Percentiles rank a stretch among this genome's conserved stretches.
Evolutionary conservation across 2,888 invertebrate genomes (phyloP).

Genomic region (Pollenia labialis): DNA sequence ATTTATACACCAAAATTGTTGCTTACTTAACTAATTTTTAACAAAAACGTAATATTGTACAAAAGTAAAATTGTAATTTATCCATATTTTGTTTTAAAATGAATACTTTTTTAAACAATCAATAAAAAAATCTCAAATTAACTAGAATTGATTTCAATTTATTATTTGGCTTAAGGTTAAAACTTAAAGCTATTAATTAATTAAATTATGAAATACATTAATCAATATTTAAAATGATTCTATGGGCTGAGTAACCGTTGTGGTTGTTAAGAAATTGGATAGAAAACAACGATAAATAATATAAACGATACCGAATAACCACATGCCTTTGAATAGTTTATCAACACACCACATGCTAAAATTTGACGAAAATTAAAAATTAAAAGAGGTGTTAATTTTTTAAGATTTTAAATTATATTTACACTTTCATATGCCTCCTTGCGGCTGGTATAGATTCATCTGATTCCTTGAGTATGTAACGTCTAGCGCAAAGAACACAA

Average conservation of each 20-base stretch:
- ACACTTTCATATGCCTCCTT: conserved; percentile 91
- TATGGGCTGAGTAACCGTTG: conserved; percentile 68
- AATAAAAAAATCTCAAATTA: conserved; percentile 48
- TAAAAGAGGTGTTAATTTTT: conserved; percentile 4
- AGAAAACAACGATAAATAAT: conserved; percentile 79
- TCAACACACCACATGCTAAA: conserved; percentile 95
- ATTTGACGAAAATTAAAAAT: conserved; percentile 76
- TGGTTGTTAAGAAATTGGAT: conserved; percentile 72
- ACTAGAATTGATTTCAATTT: conserved; percentile 41
- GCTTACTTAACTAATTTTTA: conserved; percentile 36
- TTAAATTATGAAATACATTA: conserved; percentile 19
- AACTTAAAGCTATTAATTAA: conserved; percentile 30
- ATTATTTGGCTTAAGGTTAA: conserved; percentile 53
- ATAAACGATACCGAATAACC: conserved; percentile 87
- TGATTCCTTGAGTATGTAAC: conserved; percentile 92
- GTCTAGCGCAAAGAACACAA: conserved; percentile 91
- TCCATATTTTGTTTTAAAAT: background rate
- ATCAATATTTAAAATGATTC: conserved; percentile 62
- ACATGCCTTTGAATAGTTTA: conserved; percentile 88
- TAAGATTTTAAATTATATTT: conserved; percentile 81
- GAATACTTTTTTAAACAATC: background rate
- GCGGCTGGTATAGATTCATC: conserved; percentile 93
- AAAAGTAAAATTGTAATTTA: background rate
- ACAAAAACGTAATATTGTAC: background rate
- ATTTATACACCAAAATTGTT: conserved; percentile 50